Percentiles rank a stretch among this genome's conserved stretches.
Conservation (phyloP, 2,113 vertebrate genomes). For the Smithornis capensis region DNA sequence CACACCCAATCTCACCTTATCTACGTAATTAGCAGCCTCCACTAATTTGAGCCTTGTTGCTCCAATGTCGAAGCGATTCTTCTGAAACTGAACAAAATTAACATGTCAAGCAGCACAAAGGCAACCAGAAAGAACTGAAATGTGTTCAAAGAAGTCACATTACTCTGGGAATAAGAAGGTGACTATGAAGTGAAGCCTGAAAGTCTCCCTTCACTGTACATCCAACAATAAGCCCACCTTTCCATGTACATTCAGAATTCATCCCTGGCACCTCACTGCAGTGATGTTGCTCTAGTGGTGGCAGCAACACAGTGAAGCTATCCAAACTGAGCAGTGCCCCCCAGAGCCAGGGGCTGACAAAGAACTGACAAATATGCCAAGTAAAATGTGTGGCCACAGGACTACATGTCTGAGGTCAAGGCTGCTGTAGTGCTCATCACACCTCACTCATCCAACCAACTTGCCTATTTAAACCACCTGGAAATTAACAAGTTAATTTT, state of each 20-base stretch:
- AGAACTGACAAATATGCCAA: background rate
- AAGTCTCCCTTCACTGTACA: background rate
- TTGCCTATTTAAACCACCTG: background rate
- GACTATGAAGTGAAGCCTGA: background rate
- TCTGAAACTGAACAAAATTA: conserved; percentile 82
- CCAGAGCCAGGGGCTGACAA: background rate
- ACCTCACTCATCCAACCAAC: background rate
- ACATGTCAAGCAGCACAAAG: background rate
- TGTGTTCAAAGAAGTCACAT: background rate
- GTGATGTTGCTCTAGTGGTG: accelerated
- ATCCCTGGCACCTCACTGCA: background rate
- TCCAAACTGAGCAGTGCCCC: background rate
- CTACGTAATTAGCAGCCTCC: conserved; percentile 92
- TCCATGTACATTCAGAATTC: background rate
- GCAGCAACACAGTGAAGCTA: background rate
- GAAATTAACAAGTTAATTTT: background rate
- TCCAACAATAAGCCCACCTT: background rate
- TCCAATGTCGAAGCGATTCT: conserved; percentile 74
- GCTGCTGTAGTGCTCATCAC: background rate
- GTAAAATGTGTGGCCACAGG: background rate
- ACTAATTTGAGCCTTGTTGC: conserved; percentile 84
- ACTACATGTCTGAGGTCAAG: background rate
- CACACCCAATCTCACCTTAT: conserved; percentile 85
- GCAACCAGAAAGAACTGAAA: background rate
- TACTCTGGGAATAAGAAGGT: background rate